Conservation (phyloP, 2,797 vertebrate genomes). For the Crocidura indochinensis region DNA sequence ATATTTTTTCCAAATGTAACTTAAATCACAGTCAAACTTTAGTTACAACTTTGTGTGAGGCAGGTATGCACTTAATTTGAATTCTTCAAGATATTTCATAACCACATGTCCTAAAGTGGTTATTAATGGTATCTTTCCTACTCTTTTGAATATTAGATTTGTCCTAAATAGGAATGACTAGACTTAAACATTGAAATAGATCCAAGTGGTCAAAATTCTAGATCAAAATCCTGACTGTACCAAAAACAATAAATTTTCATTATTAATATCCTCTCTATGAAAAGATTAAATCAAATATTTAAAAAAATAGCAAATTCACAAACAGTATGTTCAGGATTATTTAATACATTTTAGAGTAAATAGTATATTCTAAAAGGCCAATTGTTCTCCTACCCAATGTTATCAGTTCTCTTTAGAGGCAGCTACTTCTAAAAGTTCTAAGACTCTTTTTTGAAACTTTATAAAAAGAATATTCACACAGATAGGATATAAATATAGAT, state of each 20-base stretch:
- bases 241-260: background rate
- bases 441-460: background rate
- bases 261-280: background rate
- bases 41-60: constrained; percentile 31
- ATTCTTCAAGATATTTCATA: background rate
- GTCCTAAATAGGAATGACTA: background rate
- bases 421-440: background rate
- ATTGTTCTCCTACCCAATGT: background rate
- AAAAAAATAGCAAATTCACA: background rate
- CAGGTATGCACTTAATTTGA: background rate
- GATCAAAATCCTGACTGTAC: background rate
- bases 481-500: too few relatives aligned
- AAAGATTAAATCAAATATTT: background rate
- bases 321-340: background rate
- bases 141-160: constrained; percentile 34
- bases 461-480: background rate
- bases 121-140: background rate
- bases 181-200: too few relatives aligned
- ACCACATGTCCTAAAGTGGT: background rate
- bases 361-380: background rate
- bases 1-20: constrained; percentile 53
- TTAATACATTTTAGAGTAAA: background rate
- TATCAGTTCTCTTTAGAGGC: background rate
- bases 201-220: too few relatives aligned
- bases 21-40: constrained; percentile 63